Evolutionary conservation across 1,140 invertebrate species (phyloP), one percentile per base, ranked within the genome.

Genomic region (Bombus impatiens): DNA sequence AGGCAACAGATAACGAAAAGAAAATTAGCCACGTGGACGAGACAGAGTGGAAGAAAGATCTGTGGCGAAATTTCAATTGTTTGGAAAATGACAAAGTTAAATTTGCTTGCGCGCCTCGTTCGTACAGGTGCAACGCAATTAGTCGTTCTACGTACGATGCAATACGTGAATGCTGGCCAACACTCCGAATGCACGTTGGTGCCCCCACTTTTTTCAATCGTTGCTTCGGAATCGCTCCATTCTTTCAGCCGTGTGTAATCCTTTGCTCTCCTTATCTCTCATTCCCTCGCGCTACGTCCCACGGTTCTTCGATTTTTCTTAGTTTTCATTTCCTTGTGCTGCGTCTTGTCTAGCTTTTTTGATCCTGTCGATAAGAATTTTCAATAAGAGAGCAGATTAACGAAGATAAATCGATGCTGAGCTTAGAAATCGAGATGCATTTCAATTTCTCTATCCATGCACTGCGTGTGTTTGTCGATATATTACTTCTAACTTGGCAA

Each of bases 91-190:
- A 40, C 32, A 9, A 62, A 70, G 37, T 68, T 47, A 40, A 81
- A 79, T 40, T 82, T 65, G 28, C 67, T 53, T 70, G 37, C 72
- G 72, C 75, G 40, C 78, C n/a, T 74, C 65, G 82, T 87, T 78
- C 70, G 35, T 74, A 78, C 93, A 94, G 93, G 92, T 94, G 89
- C 89, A 92, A 88, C 89, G 88, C 92, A 94, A 94, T 94, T 93
- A 94, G 86, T 83, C 47, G 78, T 87, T 93, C 91, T 86, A 93
- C 86, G 90, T 90, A 89, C 82, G 86, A 42, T 67, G 77, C 79
- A 47, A 70, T 79, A 71, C 71, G 79, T 44, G 82, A 80, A 93
- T 90, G 87, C 84, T 84, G 79, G 67, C 25, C 74, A 65, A 68
- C 78, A 82, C 65, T 78, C 47, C 32, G 82, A 87, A 59, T 83